A percentile compares a stretch with the other conserved stretches of the same genome.
phyloP scores from a whole-genome alignment of 2,888 invertebrate species.

The Aelia acuminata region DNA sequence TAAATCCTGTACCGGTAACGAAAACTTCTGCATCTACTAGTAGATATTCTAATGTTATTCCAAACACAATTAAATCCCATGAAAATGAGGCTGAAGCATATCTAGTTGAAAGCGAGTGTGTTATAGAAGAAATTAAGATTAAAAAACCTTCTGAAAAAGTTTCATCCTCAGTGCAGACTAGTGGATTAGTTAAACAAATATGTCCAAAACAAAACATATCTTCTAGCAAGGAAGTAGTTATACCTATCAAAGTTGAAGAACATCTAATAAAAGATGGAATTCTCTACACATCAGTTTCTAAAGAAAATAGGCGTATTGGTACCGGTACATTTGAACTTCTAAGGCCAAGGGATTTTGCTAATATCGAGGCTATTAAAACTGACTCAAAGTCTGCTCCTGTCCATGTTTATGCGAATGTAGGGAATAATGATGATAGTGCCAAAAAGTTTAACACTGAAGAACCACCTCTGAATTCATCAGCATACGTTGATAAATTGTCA shows the following conservation, averaged over 20 bases:
- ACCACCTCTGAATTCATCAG: conserved; percentile 35
- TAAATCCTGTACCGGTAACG: neutral
- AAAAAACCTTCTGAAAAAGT: conserved; percentile 70
- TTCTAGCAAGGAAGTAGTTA: conserved; percentile 63
- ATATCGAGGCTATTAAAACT: conserved; percentile 67
- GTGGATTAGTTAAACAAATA: conserved; percentile 71
- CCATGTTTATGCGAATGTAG: conserved; percentile 67
- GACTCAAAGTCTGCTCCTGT: conserved; percentile 57
- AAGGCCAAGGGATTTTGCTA: conserved; percentile 74
- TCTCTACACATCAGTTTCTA: conserved; percentile 64
- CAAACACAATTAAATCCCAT: neutral
- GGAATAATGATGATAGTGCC: conserved; percentile 21
- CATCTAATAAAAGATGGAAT: conserved; percentile 67
- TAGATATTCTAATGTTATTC: neutral
- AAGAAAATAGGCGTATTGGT: conserved; percentile 66
- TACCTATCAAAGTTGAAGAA: conserved; percentile 67
- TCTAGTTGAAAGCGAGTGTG: conserved; percentile 69
- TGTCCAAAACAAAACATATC: conserved; percentile 65
- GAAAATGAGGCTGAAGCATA: conserved; percentile 68
- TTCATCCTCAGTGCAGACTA: conserved; percentile 75
- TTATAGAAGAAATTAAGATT: conserved; percentile 71
- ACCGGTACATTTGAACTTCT: conserved; percentile 72
- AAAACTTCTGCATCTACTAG: neutral
- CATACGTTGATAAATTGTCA: conserved; percentile 66
- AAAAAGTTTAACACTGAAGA: conserved; percentile 64